Conservation (phyloP, 2,797 vertebrate species). For the Falco peregrinus region DNA sequence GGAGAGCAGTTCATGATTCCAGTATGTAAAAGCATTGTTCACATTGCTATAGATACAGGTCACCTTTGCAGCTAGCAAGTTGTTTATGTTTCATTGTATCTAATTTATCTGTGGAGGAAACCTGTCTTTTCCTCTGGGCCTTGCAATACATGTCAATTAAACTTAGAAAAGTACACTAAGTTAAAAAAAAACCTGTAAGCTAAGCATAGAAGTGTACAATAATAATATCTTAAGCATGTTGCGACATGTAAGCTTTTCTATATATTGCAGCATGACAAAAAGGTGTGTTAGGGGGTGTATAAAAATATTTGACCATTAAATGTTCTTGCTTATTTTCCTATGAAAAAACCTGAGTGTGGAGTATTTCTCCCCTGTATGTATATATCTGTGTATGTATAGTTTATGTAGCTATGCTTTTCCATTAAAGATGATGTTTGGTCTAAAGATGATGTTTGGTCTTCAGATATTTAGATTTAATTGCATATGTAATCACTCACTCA, state of each 20-base stretch:
- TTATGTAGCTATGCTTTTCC: background rate
- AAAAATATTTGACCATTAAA: background rate
- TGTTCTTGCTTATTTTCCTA: background rate
- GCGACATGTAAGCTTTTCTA: background rate
- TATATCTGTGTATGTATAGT: background rate
- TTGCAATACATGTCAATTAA: background rate
- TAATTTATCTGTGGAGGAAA: background rate
- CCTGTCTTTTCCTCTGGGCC: background rate
- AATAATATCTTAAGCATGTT: background rate
- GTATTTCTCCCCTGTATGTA: background rate
- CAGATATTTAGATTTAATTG: background rate
- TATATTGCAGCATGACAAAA: background rate
- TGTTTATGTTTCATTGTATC: background rate
- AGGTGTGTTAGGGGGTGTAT: fast-evolving
- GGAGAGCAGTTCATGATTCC: background rate
- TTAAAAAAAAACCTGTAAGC: background rate
- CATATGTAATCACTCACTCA: background rate
- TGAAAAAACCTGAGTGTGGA: background rate
- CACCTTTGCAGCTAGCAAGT: background rate
- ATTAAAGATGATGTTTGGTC: background rate
- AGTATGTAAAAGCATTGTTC: background rate
- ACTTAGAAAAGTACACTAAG: background rate
- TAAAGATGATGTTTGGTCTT: background rate
- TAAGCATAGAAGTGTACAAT: background rate
- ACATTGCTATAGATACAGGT: background rate